Base-by-base conservation (phyloP, 1,140 invertebrate genomes). In the Pseudomyrmex gracilis region DNA sequence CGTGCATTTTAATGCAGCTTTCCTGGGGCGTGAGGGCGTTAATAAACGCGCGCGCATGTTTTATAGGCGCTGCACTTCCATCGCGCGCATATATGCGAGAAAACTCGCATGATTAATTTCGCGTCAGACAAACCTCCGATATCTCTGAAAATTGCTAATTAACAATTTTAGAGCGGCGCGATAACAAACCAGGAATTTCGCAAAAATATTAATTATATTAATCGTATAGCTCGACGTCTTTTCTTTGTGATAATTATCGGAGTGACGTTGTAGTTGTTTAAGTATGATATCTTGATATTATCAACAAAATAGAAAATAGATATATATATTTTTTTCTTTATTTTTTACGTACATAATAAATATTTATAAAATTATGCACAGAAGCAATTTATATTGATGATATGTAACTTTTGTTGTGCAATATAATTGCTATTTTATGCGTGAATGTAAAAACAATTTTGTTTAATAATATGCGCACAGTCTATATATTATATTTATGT, bases 21-120 rank as follows among this genome's bases (percentile, higher is more conserved):
- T 58, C 64, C 45, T 12, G 17, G 20, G 13, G 66, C 45, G 47
- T 20, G 61, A 10, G 49, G 5, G 63, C 77, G 67, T 85, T 82
- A 85, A 73, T 85, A 20, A 84, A 77, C 76, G 66, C 64, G 53
- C 64, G 53, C 76, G 43, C 53, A 71, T 74, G 57, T 82, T 82
- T 82, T 82, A 74, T 53, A 73, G 78, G n/a, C 47, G 22, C 17
- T 24, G 49, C n/a, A 51, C 68, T 61, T 73, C 24, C 77, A 45
- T 17, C 78, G 55, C 58, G 47, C n/a, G 57, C 68, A 15, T 22
- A 58, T 45, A n/a, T 55, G 24, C 47, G 70, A 53, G 24, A 34
- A 22, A 34, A 53, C 13, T 70, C 47, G 70, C 60, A 74, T 82
- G 68, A 82, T 74, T 80, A 80, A 80, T 80, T 78, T 63, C 34